Evolutionary conservation across 2,113 vertebrate genomes (phyloP).

Genomic region (Coregonus clupeaformis): DNA sequence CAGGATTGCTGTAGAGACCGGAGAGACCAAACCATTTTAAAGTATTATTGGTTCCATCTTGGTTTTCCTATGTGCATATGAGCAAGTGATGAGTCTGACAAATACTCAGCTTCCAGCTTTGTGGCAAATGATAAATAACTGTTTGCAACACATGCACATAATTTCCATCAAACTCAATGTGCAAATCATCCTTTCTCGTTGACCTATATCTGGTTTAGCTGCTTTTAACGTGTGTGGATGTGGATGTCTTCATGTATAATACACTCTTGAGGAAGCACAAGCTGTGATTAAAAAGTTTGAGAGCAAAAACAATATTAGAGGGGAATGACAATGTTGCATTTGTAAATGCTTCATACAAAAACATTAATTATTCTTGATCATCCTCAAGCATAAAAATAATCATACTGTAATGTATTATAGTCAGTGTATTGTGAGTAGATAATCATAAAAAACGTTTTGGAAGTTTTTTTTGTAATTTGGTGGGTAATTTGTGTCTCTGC

Average conservation of each 20-base stretch:
- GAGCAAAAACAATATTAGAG: background rate
- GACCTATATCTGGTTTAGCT: background rate
- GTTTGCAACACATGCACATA: background rate
- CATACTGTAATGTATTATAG: too few species aligned
- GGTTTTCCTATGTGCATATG: background rate
- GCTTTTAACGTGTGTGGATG: background rate
- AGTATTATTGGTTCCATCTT: background rate
- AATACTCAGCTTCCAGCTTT: background rate
- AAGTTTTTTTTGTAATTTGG: too few species aligned
- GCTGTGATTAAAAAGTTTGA: background rate
- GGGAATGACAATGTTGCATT: background rate
- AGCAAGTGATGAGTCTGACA: slow-evolving; percentile 10
- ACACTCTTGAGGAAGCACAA: background rate
- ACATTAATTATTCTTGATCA: background rate
- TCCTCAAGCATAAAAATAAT: background rate
- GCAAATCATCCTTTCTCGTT: background rate
- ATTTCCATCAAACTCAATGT: background rate
- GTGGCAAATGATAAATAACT: background rate
- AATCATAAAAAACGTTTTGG: background rate
- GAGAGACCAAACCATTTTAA: background rate
- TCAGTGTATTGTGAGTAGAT: too few species aligned
- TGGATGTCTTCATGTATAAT: background rate
- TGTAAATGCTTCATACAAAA: too few species aligned
- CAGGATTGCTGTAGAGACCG: background rate
- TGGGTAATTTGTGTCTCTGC: too few species aligned